Conservation (phyloP, 2,113 vertebrate species). For the Isurus oxyrinchus region DNA sequence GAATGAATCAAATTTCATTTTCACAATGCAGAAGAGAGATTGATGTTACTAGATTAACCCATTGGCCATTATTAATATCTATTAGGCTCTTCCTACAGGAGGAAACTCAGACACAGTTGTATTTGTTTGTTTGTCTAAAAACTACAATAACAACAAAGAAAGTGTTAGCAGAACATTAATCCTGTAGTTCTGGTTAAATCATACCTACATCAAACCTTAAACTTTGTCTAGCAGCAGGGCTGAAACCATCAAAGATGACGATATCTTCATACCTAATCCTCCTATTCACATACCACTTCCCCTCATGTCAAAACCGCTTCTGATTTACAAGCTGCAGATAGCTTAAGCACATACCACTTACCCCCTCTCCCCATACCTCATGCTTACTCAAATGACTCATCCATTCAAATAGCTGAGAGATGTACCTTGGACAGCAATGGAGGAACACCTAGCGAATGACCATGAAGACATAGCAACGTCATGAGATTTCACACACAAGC, state of each 20-base stretch:
- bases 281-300: background rate
- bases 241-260: background rate
- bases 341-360: background rate
- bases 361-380: no score
- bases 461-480: background rate
- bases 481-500: no score
- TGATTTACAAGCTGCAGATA: background rate
- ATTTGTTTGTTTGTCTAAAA: background rate
- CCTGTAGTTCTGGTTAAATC: background rate
- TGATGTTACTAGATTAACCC: background rate
- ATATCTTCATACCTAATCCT: no score
- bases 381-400: background rate
- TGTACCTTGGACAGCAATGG: background rate
- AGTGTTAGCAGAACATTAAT: background rate
- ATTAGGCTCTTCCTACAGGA: background rate
- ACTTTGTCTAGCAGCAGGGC: background rate
- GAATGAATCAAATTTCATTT: slow-evolving; percentile 9
- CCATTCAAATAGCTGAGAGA: background rate
- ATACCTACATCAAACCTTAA: no score
- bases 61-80: background rate
- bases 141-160: background rate
- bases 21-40: background rate
- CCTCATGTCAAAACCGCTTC: background rate
- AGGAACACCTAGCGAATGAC: background rate
- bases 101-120: background rate